Evolutionary conservation across 1,140 invertebrate species (phyloP).

Genomic region (Piezodorus guildinii): DNA sequence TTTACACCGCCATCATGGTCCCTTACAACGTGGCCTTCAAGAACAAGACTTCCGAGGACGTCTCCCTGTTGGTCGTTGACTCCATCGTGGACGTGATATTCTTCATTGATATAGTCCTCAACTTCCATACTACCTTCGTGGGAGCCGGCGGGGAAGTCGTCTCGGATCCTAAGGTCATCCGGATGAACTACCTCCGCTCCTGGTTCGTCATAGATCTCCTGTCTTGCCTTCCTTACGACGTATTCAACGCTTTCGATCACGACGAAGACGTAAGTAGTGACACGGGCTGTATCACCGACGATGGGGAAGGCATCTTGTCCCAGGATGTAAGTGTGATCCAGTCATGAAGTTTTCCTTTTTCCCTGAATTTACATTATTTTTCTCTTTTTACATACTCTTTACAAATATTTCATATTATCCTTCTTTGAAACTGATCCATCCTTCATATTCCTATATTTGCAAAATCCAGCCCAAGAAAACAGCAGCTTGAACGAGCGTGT

Average conservation of each 20-base stretch:
- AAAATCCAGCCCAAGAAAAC: too few species aligned
- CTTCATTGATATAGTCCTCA: conserved; percentile 99
- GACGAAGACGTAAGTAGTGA: conserved; percentile 82
- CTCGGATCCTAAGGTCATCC: conserved; percentile 92
- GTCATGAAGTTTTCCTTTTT: neutral
- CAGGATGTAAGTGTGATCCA: conserved; percentile 24
- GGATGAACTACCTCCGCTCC: conserved; percentile 97
- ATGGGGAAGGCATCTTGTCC: conserved; percentile 22
- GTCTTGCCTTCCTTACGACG: conserved; percentile 98
- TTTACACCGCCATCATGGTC: conserved; percentile 99
- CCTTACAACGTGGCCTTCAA: conserved; percentile 99
- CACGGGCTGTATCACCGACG: conserved; percentile 19
- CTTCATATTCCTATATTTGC: too few species aligned
- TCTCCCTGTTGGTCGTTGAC: conserved; percentile 90
- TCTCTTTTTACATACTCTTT: too few species aligned
- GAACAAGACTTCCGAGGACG: conserved; percentile 98
- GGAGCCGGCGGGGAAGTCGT: conserved; percentile 96
- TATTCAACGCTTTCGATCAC: conserved; percentile 99
- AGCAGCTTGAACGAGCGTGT: too few species aligned
- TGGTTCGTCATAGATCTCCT: conserved; percentile 99
- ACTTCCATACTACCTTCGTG: conserved; percentile 99
- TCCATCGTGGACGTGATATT: conserved; percentile 99
- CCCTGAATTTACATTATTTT: too few species aligned
- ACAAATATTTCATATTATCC: too few species aligned
- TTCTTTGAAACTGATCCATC: too few species aligned